A percentile compares a stretch with the other conserved stretches of the same genome.
Evolutionary conservation across 2,113 vertebrate genomes (phyloP).

Genomic region (Barbus barbus): DNA sequence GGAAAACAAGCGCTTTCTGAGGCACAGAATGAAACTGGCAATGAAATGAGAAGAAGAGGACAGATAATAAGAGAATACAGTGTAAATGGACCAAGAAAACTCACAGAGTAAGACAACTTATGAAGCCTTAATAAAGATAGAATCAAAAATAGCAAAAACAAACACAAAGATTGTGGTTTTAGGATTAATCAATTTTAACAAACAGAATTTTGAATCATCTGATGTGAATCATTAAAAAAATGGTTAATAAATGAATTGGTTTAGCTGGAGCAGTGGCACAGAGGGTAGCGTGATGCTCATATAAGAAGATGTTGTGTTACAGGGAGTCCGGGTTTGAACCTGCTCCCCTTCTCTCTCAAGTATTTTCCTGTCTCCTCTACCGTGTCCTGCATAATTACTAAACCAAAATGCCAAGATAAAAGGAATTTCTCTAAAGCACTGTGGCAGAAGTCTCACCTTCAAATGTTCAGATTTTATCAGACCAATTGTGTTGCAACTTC

Average conservation of each 20-base stretch:
- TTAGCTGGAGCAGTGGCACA: background rate
- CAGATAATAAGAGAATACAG: background rate
- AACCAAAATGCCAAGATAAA: background rate
- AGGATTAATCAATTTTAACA: background rate
- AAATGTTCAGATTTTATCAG: background rate
- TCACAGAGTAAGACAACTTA: background rate
- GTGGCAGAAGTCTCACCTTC: background rate
- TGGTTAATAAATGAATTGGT: background rate
- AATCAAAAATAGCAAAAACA: background rate
- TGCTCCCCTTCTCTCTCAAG: background rate
- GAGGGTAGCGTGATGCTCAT: background rate
- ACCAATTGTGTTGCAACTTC: background rate
- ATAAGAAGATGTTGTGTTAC: background rate
- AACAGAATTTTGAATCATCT: background rate
- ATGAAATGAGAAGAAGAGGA: background rate
- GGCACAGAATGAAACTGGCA: background rate
- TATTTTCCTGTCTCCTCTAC: background rate
- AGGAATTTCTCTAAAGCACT: background rate
- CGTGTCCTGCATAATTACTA: background rate
- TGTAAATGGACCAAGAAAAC: conserved; percentile 7
- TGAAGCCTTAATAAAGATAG: background rate
- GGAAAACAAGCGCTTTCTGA: background rate
- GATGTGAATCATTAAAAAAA: background rate
- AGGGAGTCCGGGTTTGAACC: background rate
- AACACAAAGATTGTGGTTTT: background rate